Evolutionary conservation across 2,113 vertebrate species (phyloP).

Genomic region (Hypanus sabinus): DNA sequence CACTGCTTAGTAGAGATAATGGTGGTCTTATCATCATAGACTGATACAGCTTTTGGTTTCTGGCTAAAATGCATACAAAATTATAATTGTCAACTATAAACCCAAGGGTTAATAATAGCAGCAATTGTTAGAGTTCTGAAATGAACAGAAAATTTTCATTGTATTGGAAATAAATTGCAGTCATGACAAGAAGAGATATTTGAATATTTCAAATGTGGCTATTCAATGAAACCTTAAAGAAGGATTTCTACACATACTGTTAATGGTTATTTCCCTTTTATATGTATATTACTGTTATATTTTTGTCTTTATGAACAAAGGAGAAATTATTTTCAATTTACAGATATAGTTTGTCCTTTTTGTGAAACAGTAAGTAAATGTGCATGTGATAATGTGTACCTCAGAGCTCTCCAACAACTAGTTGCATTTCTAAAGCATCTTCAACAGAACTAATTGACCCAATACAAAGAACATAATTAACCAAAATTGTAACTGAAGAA

Average conservation of each 20-base stretch:
- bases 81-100: not conserved
- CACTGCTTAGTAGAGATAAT: not conserved
- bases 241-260: not conserved
- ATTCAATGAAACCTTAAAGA: not conserved
- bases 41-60: not conserved
- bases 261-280: not conserved
- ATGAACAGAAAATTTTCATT: not conserved
- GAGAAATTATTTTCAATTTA: not conserved
- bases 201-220: not conserved
- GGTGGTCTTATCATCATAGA: not conserved
- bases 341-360: not conserved
- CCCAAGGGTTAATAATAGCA: not conserved
- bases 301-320: not conserved
- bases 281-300: not conserved
- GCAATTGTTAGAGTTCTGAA: not conserved
- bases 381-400: not conserved
- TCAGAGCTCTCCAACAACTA: not conserved
- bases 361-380: not conserved
- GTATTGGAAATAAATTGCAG: not conserved
- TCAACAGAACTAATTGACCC: too few species aligned
- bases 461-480: too few species aligned
- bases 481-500: too few species aligned
- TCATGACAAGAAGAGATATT: not conserved
- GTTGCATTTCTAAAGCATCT: too few species aligned
- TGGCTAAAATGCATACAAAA: not conserved